Base-by-base conservation (phyloP, 2,888 invertebrate genomes). In the Psylliodes chrysocephalus region DNA sequence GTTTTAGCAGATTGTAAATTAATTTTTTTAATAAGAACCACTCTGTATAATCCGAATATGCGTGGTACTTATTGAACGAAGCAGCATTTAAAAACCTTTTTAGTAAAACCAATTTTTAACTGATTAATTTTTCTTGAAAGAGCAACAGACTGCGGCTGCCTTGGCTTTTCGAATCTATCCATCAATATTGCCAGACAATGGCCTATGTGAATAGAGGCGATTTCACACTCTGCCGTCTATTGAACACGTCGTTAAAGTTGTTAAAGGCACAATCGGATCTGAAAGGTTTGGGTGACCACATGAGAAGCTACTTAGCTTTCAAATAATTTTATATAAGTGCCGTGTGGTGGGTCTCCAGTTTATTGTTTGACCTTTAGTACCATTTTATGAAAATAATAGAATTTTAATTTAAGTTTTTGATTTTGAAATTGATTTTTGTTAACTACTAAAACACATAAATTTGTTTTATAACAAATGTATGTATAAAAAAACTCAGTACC, bases 161-260 rank as follows among this genome's bases (percentile, higher is more conserved):
- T 56, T 56, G 56, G 14, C 46, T 25, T 56, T 56, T 19, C 25
- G 33, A 30, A 33, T 56, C 56, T 56, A 56, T 56, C 56, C 56
- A 56, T 56, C 56, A 56, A 56, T 56, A 56, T 56, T 12, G 18
- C 14, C 12, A n/a, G 30, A 56, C 56, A 56, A 56, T 46, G 56
- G 33, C 12, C 30, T 1, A 14, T 10, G 30, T 56, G 18, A 30
- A 56, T 44, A 33, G 12, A 10, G 12, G 14, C 56, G 56, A 56
- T 56, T 56, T 56, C 56, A 56, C 56, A 56, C 44, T 56, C 33
- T 56, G 44, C 56, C 28, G 17, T 42, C 54, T 42, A 54, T 42
- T 54, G 40, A 54, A 54, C n/a, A 12, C 54, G 40, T 42, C 18
- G 54, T 54, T 54, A 56, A 56, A 56, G 40, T 42, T 30, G 54